Percentiles rank a stretch among this genome's conserved stretches.
Conservation (phyloP, 2,113 vertebrate species). For the Spea multiplicata region DNA sequence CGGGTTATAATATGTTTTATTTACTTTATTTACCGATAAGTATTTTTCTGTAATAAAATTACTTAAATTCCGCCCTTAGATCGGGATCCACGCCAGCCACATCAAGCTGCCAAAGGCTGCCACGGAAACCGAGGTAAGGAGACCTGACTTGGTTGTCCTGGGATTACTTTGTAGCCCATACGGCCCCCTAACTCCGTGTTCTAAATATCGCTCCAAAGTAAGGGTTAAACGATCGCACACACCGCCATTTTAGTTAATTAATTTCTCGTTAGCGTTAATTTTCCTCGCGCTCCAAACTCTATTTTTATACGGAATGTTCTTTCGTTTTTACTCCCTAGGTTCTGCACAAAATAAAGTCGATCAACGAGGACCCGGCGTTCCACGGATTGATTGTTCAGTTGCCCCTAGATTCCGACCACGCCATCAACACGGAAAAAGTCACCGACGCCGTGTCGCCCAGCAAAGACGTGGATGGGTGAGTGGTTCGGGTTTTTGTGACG, state of each 20-base stretch:
- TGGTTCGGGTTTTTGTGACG: too few relatives aligned
- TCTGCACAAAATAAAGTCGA: conserved; percentile 72
- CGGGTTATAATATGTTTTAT: too few relatives aligned
- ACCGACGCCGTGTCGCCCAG: conserved; percentile 85
- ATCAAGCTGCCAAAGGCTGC: conserved; percentile 83
- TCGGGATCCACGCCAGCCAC: conserved; percentile 90
- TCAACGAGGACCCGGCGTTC: conserved; percentile 84
- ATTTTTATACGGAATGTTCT: too few relatives aligned
- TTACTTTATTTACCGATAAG: too few relatives aligned
- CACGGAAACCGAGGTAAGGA: conserved; percentile 86
- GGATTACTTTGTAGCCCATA: too few relatives aligned
- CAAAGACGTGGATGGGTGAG: conserved; percentile 95
- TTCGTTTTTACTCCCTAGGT: conserved; percentile 65
- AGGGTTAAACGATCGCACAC: too few relatives aligned
- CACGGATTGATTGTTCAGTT: conserved; percentile 95
- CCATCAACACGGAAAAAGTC: conserved; percentile 84
- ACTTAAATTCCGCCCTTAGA: conserved; percentile 75
- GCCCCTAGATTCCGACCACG: conserved; percentile 85
- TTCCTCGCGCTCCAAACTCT: too few relatives aligned
- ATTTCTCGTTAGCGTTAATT: too few relatives aligned
- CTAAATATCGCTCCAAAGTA: too few relatives aligned
- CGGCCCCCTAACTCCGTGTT: too few relatives aligned
- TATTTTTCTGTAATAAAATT: too few relatives aligned
- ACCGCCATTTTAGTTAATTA: not conserved
- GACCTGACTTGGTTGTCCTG: too few relatives aligned